Percentiles rank a stretch among this genome's conserved stretches.
These are phyloP conservation scores for Sclerurus mexicanus DNA, from an alignment of 2,113 vertebrate genomes.

Conservation along the genomic window DNA sequence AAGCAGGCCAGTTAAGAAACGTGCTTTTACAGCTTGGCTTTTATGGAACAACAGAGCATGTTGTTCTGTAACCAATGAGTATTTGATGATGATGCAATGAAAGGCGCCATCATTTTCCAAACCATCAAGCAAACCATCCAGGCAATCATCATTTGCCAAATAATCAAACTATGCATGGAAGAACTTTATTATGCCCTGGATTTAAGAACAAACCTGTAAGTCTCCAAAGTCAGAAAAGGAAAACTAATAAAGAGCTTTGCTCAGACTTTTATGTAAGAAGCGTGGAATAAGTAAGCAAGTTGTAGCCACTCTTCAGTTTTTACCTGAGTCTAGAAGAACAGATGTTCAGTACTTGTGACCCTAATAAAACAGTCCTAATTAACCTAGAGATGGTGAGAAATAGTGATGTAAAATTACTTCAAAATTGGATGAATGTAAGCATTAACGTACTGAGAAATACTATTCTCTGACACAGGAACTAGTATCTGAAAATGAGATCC, in stretches of 20 bases:
- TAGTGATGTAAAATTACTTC: background rate
- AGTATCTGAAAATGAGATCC: background rate
- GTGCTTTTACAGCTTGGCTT: background rate
- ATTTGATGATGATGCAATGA: background rate
- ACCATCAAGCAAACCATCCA: background rate
- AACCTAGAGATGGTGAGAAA: background rate
- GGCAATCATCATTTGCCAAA: background rate
- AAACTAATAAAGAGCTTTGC: background rate
- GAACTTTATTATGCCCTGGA: background rate
- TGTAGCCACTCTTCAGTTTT: background rate
- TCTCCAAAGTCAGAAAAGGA: background rate
- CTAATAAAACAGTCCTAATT: background rate
- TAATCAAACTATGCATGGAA: background rate
- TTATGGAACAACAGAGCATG: background rate
- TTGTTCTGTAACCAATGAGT: background rate
- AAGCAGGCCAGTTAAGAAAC: background rate
- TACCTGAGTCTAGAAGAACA: background rate
- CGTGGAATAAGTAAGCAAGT: background rate
- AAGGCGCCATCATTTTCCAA: background rate
- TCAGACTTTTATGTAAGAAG: background rate
- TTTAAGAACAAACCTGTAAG: background rate
- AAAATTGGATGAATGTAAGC: background rate
- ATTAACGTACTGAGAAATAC: background rate
- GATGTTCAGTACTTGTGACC: background rate
- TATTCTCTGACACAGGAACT: background rate